Evolutionary conservation across 2,888 invertebrate genomes (phyloP).

Genomic region (Megastigmus dorsalis): DNA sequence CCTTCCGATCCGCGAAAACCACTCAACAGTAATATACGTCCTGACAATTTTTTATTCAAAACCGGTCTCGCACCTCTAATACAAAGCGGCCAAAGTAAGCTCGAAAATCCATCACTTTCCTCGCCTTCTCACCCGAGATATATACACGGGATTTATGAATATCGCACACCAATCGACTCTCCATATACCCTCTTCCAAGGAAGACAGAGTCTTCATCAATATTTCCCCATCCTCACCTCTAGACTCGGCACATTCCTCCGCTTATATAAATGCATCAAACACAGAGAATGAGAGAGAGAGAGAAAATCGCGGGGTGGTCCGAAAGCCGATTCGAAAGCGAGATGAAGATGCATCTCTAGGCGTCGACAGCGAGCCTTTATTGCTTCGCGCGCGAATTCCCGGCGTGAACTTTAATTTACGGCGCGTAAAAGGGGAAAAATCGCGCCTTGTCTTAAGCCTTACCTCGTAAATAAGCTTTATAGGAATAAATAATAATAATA

Average conservation of each 20-base stretch:
- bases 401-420: slow-evolving; percentile 38
- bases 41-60: too few species aligned
- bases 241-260: too few species aligned
- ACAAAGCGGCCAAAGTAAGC: background rate
- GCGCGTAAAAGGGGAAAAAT: slow-evolving; percentile 40
- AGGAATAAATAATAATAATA: slow-evolving; percentile 32
- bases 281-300: too few species aligned
- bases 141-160: slow-evolving; percentile 17
- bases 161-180: background rate
- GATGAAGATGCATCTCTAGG: slow-evolving; percentile 40
- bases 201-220: slow-evolving; percentile 13
- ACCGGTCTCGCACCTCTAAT: background rate
- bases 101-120: slow-evolving; percentile 11
- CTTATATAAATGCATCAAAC: background rate
- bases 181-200: background rate
- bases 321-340: slow-evolving; percentile 31
- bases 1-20: too few species aligned
- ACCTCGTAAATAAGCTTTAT: slow-evolving; percentile 41
- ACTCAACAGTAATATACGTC: too few species aligned
- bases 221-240: slow-evolving; percentile 8
- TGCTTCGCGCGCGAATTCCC: background rate
- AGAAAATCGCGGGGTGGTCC: too few species aligned
- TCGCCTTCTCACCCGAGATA: background rate
- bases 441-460: slow-evolving; percentile 21
- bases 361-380: slow-evolving; percentile 9